Evolutionary conservation across 2,888 invertebrate genomes (phyloP).

Genomic region (Exephanes ischioxanthus): DNA sequence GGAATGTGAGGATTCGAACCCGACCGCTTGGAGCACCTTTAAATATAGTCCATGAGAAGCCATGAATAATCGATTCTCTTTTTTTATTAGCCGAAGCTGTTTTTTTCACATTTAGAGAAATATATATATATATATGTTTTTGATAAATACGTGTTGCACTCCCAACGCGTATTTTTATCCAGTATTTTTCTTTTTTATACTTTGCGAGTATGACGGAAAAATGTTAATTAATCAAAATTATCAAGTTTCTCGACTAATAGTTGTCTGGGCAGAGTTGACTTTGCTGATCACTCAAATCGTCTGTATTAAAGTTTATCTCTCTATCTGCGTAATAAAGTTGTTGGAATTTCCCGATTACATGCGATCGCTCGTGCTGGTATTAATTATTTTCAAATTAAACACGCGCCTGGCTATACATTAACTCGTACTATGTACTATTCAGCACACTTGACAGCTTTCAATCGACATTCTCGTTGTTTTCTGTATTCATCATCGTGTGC

Average conservation of each 20-base stretch:
- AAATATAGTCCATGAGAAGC: neutral
- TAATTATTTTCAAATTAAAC: neutral
- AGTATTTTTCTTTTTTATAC: slow-evolving; percentile 7
- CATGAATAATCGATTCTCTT: neutral
- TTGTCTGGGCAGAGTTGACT: neutral
- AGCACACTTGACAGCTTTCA: neutral
- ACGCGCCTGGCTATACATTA: neutral
- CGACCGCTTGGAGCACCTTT: neutral
- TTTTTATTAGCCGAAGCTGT: neutral
- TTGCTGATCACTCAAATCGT: slow-evolving; percentile 31
- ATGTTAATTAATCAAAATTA: slow-evolving; percentile 37
- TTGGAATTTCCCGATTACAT: neutral
- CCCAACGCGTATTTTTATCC: neutral
- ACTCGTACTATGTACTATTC: neutral
- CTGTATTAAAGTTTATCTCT: slow-evolving; percentile 3
- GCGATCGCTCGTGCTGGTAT: neutral
- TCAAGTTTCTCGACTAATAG: slow-evolving; percentile 10
- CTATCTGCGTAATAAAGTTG: neutral
- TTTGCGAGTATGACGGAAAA: neutral
- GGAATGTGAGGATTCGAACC: neutral
- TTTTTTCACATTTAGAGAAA: neutral
- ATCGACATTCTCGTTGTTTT: neutral
- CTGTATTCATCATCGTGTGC: neutral
- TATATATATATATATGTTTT: neutral
- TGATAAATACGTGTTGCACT: neutral